A percentile compares a stretch with the other conserved stretches of the same genome.
These are phyloP conservation scores for Gila robusta DNA, from an alignment of 2,797 vertebrate species.

Conservation along the genomic window DNA sequence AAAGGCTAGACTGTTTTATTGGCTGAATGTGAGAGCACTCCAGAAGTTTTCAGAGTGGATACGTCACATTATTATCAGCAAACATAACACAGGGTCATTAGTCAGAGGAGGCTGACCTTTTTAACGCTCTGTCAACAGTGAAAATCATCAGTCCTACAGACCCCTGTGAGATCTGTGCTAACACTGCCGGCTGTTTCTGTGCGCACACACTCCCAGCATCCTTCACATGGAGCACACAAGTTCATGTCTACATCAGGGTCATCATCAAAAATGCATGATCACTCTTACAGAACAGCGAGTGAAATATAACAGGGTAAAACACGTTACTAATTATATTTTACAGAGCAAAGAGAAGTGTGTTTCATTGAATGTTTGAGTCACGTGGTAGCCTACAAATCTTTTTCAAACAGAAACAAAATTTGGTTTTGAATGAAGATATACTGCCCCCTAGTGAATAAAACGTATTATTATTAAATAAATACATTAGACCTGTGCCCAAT, in stretches of 20 bases:
- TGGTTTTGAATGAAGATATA: conserved; percentile 13
- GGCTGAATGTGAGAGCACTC: conserved; percentile 30
- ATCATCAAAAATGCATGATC: background rate
- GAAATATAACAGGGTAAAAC: background rate
- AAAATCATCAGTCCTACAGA: conserved; percentile 63
- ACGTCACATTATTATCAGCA: conserved; percentile 1
- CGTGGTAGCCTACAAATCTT: background rate
- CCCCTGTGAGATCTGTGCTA: conserved; percentile 78
- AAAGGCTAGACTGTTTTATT: conserved; percentile 22
- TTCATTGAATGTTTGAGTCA: background rate
- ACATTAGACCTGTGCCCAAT: background rate
- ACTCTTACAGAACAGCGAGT: background rate
- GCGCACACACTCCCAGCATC: conserved; percentile 5
- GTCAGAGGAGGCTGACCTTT: background rate
- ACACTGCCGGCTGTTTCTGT: conserved; percentile 70
- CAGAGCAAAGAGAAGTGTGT: background rate
- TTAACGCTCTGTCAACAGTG: conserved; percentile 60
- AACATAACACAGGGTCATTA: conserved; percentile 11
- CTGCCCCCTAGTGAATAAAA: conserved; percentile 38
- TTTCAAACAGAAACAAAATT: background rate
- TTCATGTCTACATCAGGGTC: background rate
- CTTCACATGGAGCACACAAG: background rate
- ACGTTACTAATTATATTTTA: background rate
- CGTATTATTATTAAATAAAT: background rate
- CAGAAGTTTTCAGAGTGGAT: conserved; percentile 2